These are phyloP conservation scores for Drosophila algonquin DNA, from an alignment of 2,888 invertebrate genomes.

Conservation along the genomic window DNA sequence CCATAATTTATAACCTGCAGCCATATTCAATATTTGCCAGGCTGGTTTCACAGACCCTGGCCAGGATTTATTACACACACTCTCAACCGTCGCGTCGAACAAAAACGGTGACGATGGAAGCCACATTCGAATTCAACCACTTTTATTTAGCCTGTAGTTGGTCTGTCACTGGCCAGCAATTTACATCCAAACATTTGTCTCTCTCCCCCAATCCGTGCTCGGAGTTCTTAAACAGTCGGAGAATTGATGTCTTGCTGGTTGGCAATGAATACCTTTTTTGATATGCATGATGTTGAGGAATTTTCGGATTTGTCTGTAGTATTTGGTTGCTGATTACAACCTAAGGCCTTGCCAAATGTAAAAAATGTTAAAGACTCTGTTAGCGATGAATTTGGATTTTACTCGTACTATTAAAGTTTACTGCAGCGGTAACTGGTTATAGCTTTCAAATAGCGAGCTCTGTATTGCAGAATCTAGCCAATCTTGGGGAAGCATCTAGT, in stretches of 20 bases:
- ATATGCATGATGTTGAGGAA: slow-evolving; percentile 47
- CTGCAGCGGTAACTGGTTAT: slow-evolving; percentile 28
- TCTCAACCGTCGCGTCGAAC: too few relatives aligned
- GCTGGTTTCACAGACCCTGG: slow-evolving; percentile 45
- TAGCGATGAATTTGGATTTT: not conserved
- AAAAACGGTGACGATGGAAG: too few relatives aligned
- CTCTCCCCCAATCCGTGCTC: slow-evolving; percentile 46
- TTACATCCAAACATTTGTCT: slow-evolving; percentile 71
- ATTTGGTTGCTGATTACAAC: slow-evolving; percentile 14
- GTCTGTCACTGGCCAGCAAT: slow-evolving; percentile 60
- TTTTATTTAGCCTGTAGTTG: slow-evolving; percentile 71
- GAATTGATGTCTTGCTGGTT: slow-evolving; percentile 66
- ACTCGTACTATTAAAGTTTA: slow-evolving; percentile 6
- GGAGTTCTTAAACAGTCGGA: slow-evolving; percentile 50
- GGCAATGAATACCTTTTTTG: slow-evolving; percentile 69
- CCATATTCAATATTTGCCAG: slow-evolving; percentile 78
- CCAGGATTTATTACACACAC: slow-evolving; percentile 64
- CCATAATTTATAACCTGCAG: slow-evolving; percentile 76
- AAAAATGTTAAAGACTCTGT: slow-evolving; percentile 13
- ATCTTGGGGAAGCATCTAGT: too few relatives aligned
- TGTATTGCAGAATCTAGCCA: not conserved
- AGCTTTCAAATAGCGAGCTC: slow-evolving; percentile 1
- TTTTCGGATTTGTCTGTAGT: slow-evolving; percentile 29
- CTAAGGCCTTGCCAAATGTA: slow-evolving; percentile 7
- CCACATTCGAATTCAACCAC: slow-evolving; percentile 44